Percentiles rank a stretch among this genome's conserved stretches.
These are phyloP conservation scores for Chiridota heheva DNA, from an alignment of 35 echinoderm and acorn worm genomes.

Conservation along the genomic window DNA sequence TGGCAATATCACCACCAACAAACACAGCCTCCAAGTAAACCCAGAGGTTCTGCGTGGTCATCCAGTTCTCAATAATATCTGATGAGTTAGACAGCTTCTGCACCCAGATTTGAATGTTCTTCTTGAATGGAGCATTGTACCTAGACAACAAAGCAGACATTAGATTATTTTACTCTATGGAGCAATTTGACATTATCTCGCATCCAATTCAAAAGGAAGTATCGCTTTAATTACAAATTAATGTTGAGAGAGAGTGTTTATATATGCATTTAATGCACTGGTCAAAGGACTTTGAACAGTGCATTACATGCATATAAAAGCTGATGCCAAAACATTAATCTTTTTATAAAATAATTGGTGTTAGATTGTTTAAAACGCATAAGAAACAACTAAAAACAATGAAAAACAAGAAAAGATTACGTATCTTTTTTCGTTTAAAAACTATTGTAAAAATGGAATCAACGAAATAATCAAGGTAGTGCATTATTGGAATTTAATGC, in stretches of 20 bases:
- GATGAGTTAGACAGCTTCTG: constrained; percentile 96
- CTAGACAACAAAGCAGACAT: constrained; percentile 21
- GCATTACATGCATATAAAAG: too few species aligned
- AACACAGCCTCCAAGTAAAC: constrained; percentile 97
- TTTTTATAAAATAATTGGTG: neutral
- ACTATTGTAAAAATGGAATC: neutral
- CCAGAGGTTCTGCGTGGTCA: constrained; percentile 94
- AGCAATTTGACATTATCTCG: neutral
- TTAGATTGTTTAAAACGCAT: too few species aligned
- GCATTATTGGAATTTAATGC: too few species aligned
- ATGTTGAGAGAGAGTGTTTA: too few species aligned
- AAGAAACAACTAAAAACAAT: too few species aligned
- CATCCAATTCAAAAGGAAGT: neutral
- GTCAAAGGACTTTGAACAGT: too few species aligned
- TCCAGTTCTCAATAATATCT: constrained; percentile 98
- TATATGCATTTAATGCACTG: too few species aligned
- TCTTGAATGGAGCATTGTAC: constrained; percentile 99
- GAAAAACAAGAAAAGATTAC: too few species aligned
- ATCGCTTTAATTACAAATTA: neutral
- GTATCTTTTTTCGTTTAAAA: neutral
- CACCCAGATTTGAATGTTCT: constrained; percentile 90
- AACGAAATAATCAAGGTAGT: too few species aligned
- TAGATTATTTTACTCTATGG: neutral
- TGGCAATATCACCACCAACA: constrained; percentile 98
- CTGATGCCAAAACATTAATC: too few species aligned